Evolutionary conservation across 1,140 invertebrate genomes (phyloP).

Genomic region (Heliconius eleuchia): DNA sequence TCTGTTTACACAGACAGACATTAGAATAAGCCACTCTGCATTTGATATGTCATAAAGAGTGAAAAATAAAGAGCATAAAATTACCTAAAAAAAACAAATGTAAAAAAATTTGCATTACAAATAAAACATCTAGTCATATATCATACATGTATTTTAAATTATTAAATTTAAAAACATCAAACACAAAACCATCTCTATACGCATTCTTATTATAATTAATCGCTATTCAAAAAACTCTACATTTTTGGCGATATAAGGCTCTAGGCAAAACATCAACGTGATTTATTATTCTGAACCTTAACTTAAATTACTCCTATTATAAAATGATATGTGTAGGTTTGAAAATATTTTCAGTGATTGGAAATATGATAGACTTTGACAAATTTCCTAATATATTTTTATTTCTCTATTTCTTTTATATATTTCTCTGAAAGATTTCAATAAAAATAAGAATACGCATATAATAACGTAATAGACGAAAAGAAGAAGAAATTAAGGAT

Average conservation of each 20-base stretch:
- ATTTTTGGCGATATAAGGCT: constrained; percentile 1
- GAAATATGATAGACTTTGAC: not conserved
- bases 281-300: not conserved
- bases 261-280: not conserved
- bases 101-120: no score
- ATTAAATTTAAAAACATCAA: no score
- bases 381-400: no score
- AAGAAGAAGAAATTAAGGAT: no score
- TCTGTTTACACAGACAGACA: not conserved
- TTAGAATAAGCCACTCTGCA: not conserved
- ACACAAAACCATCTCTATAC: not conserved
- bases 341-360: not conserved
- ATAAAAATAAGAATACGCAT: no score
- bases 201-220: not conserved
- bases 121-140: no score
- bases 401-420: no score
- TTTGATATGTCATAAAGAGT: not conserved
- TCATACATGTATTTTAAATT: no score
- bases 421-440: no score
- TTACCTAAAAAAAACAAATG: no score
- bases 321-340: not conserved
- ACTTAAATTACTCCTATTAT: not conserved
- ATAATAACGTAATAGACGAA: no score
- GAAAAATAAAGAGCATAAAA: not conserved
- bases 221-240: not conserved